phyloP scores from a whole-genome alignment of 2,797 vertebrate genomes.

The Syngnathus acus region DNA sequence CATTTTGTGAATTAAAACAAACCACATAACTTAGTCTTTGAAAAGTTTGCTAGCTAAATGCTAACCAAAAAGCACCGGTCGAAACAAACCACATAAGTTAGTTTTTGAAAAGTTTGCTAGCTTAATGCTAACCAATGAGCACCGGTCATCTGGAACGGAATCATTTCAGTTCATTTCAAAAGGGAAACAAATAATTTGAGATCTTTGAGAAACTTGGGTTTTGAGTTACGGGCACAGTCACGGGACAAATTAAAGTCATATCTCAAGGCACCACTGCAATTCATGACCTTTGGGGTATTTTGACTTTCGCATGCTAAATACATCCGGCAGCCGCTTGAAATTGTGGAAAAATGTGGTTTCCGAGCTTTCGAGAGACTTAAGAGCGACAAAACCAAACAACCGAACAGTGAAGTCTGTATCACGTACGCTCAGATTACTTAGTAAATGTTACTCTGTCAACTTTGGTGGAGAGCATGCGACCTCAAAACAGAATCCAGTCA shows the following conservation, averaged over 20 bases:
- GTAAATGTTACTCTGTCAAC: conserved; percentile 49
- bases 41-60: neutral
- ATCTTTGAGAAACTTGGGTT: no score
- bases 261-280: neutral
- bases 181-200: neutral
- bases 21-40: neutral
- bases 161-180: no score
- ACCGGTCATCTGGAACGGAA: no score
- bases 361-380: conserved; percentile 15
- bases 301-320: neutral
- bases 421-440: conserved; percentile 44
- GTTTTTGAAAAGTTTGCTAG: no score
- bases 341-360: conserved; percentile 1
- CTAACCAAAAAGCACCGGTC: neutral
- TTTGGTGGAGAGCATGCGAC: conserved; percentile 35
- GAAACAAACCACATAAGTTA: neutral
- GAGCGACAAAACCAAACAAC: conserved; percentile 24
- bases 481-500: conserved; percentile 49
- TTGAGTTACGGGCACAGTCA: neutral
- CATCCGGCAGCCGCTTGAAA: neutral
- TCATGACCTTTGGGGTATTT: neutral
- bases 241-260: neutral
- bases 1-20: neutral
- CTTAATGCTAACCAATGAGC: no score
- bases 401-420: conserved; percentile 35